Conservation (phyloP, 1,140 invertebrate species). For the Carposina sasakii region DNA sequence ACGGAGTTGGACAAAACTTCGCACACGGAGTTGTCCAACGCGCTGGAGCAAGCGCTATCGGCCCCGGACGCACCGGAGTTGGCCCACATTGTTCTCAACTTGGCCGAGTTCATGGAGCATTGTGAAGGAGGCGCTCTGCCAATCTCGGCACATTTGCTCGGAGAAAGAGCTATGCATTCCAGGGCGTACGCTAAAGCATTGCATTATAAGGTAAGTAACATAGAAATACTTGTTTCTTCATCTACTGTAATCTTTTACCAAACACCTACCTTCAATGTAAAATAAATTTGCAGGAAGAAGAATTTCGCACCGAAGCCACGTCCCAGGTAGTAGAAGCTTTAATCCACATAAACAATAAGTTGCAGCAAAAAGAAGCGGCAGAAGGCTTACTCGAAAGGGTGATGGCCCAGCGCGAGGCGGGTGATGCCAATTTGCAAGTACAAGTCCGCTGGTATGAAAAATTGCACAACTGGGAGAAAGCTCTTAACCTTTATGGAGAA, state of each 20-base stretch:
- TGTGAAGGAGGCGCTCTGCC: slow-evolving; percentile 97
- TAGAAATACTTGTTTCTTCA: background rate
- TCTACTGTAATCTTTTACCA: background rate
- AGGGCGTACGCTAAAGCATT: slow-evolving; percentile 95
- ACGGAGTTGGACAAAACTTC: slow-evolving; percentile 89
- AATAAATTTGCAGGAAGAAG: slow-evolving; percentile 81
- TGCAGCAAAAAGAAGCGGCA: slow-evolving; percentile 98
- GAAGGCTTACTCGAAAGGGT: slow-evolving; percentile 93
- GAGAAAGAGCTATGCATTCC: slow-evolving; percentile 87
- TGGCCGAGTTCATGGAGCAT: slow-evolving; percentile 99
- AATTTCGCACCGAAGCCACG: slow-evolving; percentile 82
- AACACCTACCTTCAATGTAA: background rate
- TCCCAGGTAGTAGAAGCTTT: slow-evolving; percentile 92
- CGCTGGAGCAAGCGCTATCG: slow-evolving; percentile 90
- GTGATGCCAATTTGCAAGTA: slow-evolving; percentile 79
- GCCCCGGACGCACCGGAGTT: slow-evolving; percentile 97
- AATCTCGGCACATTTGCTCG: slow-evolving; percentile 87
- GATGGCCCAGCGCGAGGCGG: slow-evolving; percentile 83
- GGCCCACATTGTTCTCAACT: slow-evolving; percentile 96
- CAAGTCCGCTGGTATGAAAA: slow-evolving; percentile 99
- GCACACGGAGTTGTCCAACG: slow-evolving; percentile 90
- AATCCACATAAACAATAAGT: slow-evolving; percentile 98
- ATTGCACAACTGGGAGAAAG: slow-evolving; percentile 98
- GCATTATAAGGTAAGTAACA: slow-evolving; percentile 85
- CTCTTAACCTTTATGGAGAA: slow-evolving; percentile 88